Base-by-base conservation (phyloP, 1,140 invertebrate species). In the Tenebrio molitor region DNA sequence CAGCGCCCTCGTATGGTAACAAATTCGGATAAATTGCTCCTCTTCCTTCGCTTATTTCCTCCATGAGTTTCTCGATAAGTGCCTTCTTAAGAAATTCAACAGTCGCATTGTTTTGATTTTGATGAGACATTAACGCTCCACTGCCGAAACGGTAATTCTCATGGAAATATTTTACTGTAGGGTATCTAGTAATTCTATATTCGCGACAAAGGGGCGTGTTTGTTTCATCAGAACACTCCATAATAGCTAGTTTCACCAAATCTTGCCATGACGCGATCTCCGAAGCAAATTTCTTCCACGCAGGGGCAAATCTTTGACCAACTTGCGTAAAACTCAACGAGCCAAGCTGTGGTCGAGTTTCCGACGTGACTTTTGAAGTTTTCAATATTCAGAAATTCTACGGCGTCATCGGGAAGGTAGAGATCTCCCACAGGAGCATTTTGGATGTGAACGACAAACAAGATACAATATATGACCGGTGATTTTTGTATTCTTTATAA, bases 271-370 rank as follows among this genome's bases (percentile, higher is more conserved):
- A 74, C 29, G 80, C 76, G 7, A 94, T 81, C 77, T 91, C 87
- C 14, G 84, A 82, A 0, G 92, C 92, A 34, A 96, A 83, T 4
- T 81, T 78, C 84, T 93, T 96, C 87, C 90, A 96, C 23, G 86
- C 88, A 0, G 93, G 91, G 8, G 94, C 91, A 81, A 94, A 97
- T 71, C 89, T 84, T 76, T 91, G 89, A 97, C 88, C 92, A 97
- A 77, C 90, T 92, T 79, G 93, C 95, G 78, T 95, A 96, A 85
- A 96, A 97, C 83, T 97, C 92, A 1, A 96, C 87, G 1, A 96
- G 69, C 85, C 90, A 92, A 0, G 89, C 89, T 78, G 85, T 85
- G 8, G 83, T 84, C 71, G 88, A 88, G 6, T 85, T 85, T 74
- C 88, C 89, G 58, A 94, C 79, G 62, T 82, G 79, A 1, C 79